These are phyloP conservation scores for Otis tarda DNA, from an alignment of 2,113 vertebrate genomes.

Conservation along the genomic window DNA sequence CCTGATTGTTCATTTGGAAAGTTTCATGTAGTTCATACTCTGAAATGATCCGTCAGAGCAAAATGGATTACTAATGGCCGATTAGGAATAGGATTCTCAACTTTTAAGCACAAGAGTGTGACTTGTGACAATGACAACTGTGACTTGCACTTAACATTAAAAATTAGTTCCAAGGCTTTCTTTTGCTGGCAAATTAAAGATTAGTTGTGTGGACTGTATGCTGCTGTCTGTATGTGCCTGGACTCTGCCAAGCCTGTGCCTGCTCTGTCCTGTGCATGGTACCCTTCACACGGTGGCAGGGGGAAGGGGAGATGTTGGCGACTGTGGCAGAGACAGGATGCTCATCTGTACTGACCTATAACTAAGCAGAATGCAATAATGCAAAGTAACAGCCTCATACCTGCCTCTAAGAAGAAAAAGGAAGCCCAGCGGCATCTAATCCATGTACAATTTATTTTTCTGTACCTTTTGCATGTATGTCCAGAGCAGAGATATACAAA, in stretches of 20 bases:
- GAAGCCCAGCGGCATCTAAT: background rate
- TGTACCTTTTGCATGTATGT: background rate
- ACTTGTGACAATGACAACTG: accelerated
- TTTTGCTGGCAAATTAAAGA: background rate
- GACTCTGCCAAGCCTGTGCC: background rate
- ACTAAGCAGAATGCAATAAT: background rate
- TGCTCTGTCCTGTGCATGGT: accelerated
- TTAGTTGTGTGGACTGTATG: background rate
- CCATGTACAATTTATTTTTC: background rate
- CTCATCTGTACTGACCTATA: background rate
- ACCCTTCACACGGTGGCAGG: background rate
- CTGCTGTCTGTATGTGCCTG: background rate
- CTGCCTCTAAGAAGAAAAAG: background rate
- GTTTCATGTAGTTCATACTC: background rate
- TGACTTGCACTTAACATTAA: background rate
- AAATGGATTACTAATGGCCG: background rate
- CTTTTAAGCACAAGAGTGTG: background rate
- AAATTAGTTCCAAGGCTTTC: background rate
- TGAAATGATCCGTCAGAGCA: background rate
- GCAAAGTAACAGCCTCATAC: background rate
- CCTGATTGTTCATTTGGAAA: background rate
- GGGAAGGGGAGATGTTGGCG: background rate
- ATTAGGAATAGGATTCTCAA: background rate
- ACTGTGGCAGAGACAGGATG: background rate
- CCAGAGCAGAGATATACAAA: background rate